These are phyloP conservation scores for Adelphocoris suturalis DNA, from an alignment of 2,888 invertebrate species.

Conservation along the genomic window DNA sequence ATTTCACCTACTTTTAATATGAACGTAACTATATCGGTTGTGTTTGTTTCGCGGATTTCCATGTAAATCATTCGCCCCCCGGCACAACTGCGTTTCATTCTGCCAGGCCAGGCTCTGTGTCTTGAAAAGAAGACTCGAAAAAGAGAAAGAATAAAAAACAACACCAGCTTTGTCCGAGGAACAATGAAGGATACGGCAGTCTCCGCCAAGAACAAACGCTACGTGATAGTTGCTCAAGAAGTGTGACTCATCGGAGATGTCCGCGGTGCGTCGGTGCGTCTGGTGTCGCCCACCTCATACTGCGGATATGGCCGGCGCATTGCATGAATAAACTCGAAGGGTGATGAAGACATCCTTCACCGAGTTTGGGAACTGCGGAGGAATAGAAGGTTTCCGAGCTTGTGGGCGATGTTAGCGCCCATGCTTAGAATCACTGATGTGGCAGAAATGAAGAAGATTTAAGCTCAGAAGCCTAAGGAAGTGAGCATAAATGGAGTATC, in stretches of 20 bases:
- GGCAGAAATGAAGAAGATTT: no score
- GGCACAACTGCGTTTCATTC: slow-evolving; percentile 33
- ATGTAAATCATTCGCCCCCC: slow-evolving; percentile 20
- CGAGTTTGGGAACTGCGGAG: neutral
- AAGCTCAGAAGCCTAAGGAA: no score
- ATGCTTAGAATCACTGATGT: neutral
- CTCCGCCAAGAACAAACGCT: slow-evolving; percentile 59
- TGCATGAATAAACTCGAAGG: neutral
- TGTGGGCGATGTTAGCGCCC: neutral
- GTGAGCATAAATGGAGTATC: no score
- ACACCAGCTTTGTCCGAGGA: slow-evolving; percentile 42
- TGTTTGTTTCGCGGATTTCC: slow-evolving; percentile 22
- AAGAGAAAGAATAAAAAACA: slow-evolving; percentile 20
- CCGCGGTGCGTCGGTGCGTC: slow-evolving; percentile 22
- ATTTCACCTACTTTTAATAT: slow-evolving; percentile 31
- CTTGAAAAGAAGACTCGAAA: slow-evolving; percentile 31
- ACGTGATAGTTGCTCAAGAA: slow-evolving; percentile 68
- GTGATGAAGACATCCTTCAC: neutral
- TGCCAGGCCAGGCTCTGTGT: neutral
- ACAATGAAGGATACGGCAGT: slow-evolving; percentile 48
- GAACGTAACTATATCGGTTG: slow-evolving; percentile 24
- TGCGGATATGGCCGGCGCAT: neutral
- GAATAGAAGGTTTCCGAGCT: neutral
- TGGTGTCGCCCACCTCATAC: slow-evolving; percentile 38
- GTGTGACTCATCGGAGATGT: slow-evolving; percentile 46